phyloP scores from a whole-genome alignment of 2,113 vertebrate species.

The Bombycilla garrulus region DNA sequence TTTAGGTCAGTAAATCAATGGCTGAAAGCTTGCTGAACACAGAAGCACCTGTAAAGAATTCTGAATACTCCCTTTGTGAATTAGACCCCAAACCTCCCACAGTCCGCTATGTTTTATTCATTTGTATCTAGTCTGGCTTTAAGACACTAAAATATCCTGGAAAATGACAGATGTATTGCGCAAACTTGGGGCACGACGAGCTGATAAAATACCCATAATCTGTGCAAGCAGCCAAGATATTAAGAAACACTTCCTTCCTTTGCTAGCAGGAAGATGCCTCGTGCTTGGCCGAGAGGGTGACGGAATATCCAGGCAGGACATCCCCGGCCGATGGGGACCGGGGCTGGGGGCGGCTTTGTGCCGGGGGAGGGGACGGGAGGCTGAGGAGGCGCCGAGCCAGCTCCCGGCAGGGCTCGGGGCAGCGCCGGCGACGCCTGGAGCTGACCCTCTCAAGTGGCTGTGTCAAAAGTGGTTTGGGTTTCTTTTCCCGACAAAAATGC shows the following conservation, averaged over 20 bases:
- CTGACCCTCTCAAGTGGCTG: background rate
- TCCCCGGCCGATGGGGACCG: background rate
- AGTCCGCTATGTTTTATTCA: conserved; percentile 25
- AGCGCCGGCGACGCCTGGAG: background rate
- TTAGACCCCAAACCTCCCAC: conserved; percentile 41
- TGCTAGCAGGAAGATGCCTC: background rate
- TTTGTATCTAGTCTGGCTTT: background rate
- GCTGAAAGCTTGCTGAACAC: conserved; percentile 66
- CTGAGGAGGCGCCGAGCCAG: background rate
- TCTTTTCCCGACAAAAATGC: background rate
- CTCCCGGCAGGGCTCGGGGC: background rate
- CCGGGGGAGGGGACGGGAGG: background rate
- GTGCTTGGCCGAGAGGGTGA: background rate
- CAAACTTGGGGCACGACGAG: background rate
- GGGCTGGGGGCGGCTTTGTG: background rate
- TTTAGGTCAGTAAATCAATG: conserved; percentile 76
- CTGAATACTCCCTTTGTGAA: conserved; percentile 58
- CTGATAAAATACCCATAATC: background rate
- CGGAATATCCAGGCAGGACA: fast-evolving
- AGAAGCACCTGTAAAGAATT: conserved; percentile 72
- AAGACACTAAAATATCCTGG: background rate
- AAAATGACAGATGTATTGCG: background rate
- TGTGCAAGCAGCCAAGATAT: background rate
- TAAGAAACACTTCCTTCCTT: background rate
- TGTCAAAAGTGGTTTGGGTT: background rate